Evolutionary conservation across 2,797 vertebrate genomes (phyloP), one percentile per base, ranked within the genome.

Genomic region (Squalus acanthias): DNA sequence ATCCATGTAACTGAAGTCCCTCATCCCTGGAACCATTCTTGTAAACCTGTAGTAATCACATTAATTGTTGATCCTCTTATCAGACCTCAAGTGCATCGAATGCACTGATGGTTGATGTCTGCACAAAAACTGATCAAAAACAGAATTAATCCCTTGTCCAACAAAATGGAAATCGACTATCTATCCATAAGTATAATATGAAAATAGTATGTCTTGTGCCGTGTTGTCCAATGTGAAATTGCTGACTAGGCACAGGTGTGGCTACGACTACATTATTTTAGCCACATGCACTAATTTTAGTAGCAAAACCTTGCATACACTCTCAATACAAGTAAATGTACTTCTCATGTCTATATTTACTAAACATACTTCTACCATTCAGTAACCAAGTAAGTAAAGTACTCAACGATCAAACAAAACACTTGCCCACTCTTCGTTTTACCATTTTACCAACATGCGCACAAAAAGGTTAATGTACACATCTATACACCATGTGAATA

Each of bases 261-360:
- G 76, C 5, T 79, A 72, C 13, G 70, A 13, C 7, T 9, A 13
- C 33, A 39, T 1, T 82, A 10, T 85, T 92, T 93, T 39, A 39
- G 22, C 63, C n/a, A 69, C 65, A 46, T 93, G 91, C n/a, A 69
- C n/a, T 69, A 67, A 67, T 92, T 92, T 92, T 91, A 92, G 29
- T 92, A 39, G 60, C n/a, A 92, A 92, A 63, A 65, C 46, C 17
- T 50, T 91, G 4, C 33, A 29, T 57, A 29, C 85, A 70, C 53
- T 57, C 29, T 6, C 10, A 15, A 65, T 92, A 1, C 60, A 20
- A 13, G n/a, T 67, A 33, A 93, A 20, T 22, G 57, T 92, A 39
- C 39, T 39, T 39, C 39, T 39, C 39, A 39, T 39, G 39, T 39
- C 39, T 39, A 63, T n/a, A 65, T 91, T 89, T 60, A 88, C 24